Conservation (phyloP, 2,113 vertebrate species). For the Progne subis region DNA sequence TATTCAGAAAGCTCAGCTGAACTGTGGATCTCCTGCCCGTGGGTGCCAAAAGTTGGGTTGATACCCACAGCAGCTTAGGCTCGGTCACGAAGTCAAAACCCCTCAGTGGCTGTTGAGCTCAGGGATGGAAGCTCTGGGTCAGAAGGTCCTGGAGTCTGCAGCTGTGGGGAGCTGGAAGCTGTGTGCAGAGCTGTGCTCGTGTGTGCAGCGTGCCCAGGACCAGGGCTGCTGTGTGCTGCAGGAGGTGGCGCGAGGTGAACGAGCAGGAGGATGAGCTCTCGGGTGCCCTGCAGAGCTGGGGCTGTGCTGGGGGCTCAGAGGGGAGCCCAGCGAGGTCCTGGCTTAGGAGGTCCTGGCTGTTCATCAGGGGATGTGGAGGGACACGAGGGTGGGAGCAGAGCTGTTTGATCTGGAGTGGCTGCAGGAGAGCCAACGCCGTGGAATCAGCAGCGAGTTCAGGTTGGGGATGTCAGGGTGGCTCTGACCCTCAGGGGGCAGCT, state of each 20-base stretch:
- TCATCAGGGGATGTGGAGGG: neutral
- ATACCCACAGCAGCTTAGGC: neutral
- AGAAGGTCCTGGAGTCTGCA: neutral
- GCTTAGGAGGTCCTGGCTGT: neutral
- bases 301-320: neutral
- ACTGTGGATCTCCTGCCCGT: neutral
- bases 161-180: neutral
- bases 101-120: neutral
- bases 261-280: neutral
- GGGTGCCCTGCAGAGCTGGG: neutral
- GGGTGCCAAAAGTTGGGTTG: neutral
- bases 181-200: neutral
- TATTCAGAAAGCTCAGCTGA: neutral
- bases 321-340: neutral
- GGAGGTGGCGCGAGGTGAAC: neutral
- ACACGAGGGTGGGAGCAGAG: neutral
- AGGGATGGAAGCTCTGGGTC: neutral
- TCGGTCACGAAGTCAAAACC: neutral
- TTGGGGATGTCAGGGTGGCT: neutral
- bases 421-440: fast-evolving
- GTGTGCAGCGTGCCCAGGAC: neutral
- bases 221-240: neutral
- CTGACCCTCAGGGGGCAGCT: neutral
- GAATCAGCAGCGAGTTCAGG: neutral
- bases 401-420: neutral